phyloP scores from a whole-genome alignment of 2,797 vertebrate genomes.

The Semaprochilodus insignis region DNA sequence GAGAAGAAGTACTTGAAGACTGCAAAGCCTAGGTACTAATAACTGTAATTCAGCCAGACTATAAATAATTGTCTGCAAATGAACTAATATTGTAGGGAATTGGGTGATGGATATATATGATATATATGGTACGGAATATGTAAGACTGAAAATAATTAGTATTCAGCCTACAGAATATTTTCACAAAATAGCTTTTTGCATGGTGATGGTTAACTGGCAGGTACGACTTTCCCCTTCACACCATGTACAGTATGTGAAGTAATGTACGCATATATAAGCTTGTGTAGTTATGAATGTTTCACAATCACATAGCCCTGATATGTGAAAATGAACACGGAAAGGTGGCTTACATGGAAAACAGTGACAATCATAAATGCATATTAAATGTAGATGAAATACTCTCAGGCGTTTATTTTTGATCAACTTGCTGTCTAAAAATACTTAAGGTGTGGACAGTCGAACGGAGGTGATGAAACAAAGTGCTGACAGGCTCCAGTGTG shows the following conservation, averaged over 20 bases:
- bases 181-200: background rate
- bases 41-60: background rate
- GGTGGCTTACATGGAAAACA: background rate
- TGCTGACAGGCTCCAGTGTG: conserved; percentile 12
- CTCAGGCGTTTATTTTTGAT: background rate
- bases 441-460: conserved; percentile 16
- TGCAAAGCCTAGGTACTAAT: no score
- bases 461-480: conserved; percentile 19
- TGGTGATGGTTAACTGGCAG: background rate
- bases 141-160: background rate
- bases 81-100: no score
- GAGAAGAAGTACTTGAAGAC: background rate
- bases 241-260: background rate
- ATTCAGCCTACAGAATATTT: background rate
- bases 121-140: background rate
- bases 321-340: no score
- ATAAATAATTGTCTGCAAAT: no score
- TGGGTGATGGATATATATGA: no score
- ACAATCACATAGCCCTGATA: no score
- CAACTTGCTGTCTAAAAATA: conserved; percentile 20
- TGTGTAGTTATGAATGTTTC: background rate
- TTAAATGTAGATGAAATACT: background rate
- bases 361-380: background rate
- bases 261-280: no score
- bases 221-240: background rate